A percentile compares a stretch with the other conserved stretches of the same genome.
Evolutionary conservation across 1,140 invertebrate species (phyloP).

Genomic region (Scylla paramamosain): DNA sequence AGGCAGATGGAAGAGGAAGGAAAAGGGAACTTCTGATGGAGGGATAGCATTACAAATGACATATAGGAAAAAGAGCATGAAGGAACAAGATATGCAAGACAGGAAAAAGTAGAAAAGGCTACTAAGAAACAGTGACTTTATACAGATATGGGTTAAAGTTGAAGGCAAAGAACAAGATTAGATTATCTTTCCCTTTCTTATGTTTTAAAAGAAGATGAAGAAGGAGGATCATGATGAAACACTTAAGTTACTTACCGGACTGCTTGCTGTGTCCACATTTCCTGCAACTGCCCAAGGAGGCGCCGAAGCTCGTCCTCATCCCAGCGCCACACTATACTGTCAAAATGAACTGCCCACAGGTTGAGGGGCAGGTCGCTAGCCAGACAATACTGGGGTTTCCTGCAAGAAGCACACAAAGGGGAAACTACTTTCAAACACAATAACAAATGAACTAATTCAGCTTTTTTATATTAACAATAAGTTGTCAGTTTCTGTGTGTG

Average conservation of each 20-base stretch:
- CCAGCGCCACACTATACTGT: constrained; percentile 85
- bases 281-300: constrained; percentile 86
- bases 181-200: too few species aligned
- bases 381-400: constrained; percentile 96
- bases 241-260: constrained; percentile 85
- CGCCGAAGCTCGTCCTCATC: constrained; percentile 83
- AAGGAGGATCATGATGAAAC: neutral
- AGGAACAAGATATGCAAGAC: too few species aligned
- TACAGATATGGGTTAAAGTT: too few species aligned
- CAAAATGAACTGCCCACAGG: constrained; percentile 88
- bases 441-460: neutral
- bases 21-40: too few species aligned
- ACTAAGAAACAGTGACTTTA: too few species aligned
- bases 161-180: too few species aligned
- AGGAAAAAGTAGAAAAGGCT: too few species aligned
- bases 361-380: constrained; percentile 94
- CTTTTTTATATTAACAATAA: neutral
- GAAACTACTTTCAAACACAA: neutral
- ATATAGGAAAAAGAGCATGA: too few species aligned
- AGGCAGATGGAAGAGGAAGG: too few species aligned
- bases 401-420: neutral
- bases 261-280: constrained; percentile 86
- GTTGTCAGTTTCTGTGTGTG: too few species aligned
- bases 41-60: too few species aligned
- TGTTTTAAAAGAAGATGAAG: neutral